A percentile compares a stretch with the other conserved stretches of the same genome.
These are phyloP conservation scores for Lagenorhynchus albirostris DNA, from an alignment of 2,113 vertebrate genomes.

Conservation along the genomic window DNA sequence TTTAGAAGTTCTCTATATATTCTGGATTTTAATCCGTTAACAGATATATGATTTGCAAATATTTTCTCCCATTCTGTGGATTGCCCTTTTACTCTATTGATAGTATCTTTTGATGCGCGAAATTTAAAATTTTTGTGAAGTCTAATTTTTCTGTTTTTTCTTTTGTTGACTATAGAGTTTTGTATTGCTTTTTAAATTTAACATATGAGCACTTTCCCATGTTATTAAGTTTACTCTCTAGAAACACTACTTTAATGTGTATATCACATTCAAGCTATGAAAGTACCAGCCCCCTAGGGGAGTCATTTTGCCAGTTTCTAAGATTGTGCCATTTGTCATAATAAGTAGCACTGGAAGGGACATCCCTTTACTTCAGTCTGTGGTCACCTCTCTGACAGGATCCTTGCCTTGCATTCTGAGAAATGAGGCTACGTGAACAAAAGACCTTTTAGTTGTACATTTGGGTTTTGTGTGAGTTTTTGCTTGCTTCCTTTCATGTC, in stretches of 20 bases:
- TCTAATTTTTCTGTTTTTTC: neutral
- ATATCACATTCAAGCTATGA: neutral
- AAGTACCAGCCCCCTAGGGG: neutral
- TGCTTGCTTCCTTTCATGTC: neutral
- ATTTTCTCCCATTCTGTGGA: neutral
- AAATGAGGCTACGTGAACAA: neutral
- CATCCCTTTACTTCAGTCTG: neutral
- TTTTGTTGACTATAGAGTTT: neutral
- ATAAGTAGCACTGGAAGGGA: neutral
- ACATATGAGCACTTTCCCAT: neutral
- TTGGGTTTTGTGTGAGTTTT: neutral
- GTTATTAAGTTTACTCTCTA: neutral
- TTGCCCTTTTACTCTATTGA: neutral
- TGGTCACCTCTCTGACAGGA: neutral
- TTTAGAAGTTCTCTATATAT: neutral
- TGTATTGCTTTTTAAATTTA: neutral
- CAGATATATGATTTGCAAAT: neutral
- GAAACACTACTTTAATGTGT: neutral
- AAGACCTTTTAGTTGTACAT: neutral
- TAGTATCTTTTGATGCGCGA: neutral
- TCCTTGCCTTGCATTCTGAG: neutral
- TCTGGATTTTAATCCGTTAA: neutral
- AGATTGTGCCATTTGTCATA: neutral
- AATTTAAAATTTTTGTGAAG: neutral
- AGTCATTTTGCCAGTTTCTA: neutral